A percentile compares a stretch with the other conserved stretches of the same genome.
Conservation (phyloP, 2,888 invertebrate genomes). For the Chrysotoxum bicinctum region DNA sequence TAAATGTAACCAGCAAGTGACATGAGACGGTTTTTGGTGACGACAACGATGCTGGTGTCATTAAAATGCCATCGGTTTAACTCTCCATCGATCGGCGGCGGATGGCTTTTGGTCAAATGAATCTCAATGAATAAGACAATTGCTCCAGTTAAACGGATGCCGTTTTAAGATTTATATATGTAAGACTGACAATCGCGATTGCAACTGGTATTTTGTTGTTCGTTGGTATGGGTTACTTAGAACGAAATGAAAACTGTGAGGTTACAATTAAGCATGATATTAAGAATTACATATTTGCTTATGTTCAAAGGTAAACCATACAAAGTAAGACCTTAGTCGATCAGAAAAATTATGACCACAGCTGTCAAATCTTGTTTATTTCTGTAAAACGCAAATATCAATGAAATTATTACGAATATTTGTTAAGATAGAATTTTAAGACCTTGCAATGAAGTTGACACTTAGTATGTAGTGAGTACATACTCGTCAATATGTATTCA, state of each 20-base stretch:
- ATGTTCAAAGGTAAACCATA: no score
- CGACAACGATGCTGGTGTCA: constrained; percentile 15
- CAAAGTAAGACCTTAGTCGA: background rate
- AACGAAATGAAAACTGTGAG: background rate
- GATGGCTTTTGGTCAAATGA: constrained; percentile 48
- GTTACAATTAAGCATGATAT: no score
- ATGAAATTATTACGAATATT: no score
- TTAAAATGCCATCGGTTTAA: constrained; percentile 65
- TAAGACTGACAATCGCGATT: constrained; percentile 23
- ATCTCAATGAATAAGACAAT: constrained; percentile 5
- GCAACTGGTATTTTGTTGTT: constrained; percentile 16
- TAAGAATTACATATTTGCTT: no score
- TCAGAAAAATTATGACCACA: background rate
- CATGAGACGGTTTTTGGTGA: constrained; percentile 5
- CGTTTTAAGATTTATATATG: background rate
- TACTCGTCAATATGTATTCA: no score
- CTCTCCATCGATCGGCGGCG: no score
- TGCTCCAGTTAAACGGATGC: constrained; percentile 56
- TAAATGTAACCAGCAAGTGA: background rate
- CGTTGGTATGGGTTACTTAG: background rate
- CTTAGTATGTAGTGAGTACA: no score
- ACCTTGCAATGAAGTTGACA: no score
- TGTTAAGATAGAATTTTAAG: no score
- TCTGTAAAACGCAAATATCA: no score
- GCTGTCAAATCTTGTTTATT: background rate